Base-by-base conservation (phyloP, 1,140 invertebrate species). In the Formica selysi region DNA sequence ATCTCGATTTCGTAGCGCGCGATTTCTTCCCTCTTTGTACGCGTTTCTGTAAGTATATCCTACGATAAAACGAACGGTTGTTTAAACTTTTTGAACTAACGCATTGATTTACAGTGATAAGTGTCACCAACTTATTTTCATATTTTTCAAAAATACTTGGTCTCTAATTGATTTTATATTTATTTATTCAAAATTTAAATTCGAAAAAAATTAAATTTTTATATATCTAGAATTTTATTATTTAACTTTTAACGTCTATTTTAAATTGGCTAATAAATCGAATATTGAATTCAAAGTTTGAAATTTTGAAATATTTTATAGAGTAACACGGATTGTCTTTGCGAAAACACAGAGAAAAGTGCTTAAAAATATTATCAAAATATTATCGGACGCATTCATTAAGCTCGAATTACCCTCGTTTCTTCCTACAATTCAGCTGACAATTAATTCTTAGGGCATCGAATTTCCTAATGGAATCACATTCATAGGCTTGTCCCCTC, bases 371-470 rank as follows among this genome's bases (percentile, higher is more conserved):
- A 54, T 13, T 1, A 32, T n/a, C 16, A 13, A 54, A 11, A 54
- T 71, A 32, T 73, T n/a, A 54, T 36, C 26, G 3, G 32, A 36
- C 7, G 8, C 1, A 19, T 36, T 57, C 38, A 4, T 44, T 19
- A 36, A 16, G 22, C 44, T 57, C 7, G 7, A 54, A 22, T 57
- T 73, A 32, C 68, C 67, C 6, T 32, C 11, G 29, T 29, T 26
- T 11, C 87, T 88, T 59, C 64, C 76, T 83, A 26, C 29, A 8
- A 36, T 16, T 68, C 44, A 44, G 59, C 51, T 16, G 59, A 32
- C 84, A 81, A 78, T 89, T 81, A 89, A 85, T 85, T 68, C 19
- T 68, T 26, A 26, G 76, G 61, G 13, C 51, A 51, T 59, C 48
- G 38, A 57, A 62, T 38, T 83, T 62, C 73, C 59, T 76, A 57